phyloP scores from a whole-genome alignment of 2,113 vertebrate species.

The Coturnix japonica region DNA sequence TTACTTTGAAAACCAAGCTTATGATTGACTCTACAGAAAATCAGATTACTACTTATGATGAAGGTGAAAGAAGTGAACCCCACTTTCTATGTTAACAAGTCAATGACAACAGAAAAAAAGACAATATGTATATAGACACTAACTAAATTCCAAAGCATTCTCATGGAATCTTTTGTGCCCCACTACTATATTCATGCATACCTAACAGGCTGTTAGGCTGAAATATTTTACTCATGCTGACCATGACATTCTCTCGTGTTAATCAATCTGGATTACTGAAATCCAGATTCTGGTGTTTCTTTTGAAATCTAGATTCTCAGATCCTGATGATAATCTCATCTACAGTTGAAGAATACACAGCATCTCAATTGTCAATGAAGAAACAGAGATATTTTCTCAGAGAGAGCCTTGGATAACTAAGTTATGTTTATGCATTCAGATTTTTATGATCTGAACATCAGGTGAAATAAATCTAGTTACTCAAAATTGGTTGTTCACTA shows the following conservation, averaged over 20 bases:
- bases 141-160: not conserved
- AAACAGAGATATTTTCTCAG: not conserved
- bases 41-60: not conserved
- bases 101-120: not conserved
- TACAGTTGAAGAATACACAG: not conserved
- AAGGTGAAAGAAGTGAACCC: not conserved
- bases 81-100: not conserved
- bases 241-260: not conserved
- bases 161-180: not conserved
- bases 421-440: not conserved
- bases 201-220: not conserved
- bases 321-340: not conserved
- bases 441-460: not conserved
- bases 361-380: not conserved
- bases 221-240: not conserved
- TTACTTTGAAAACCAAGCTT: not conserved
- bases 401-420: not conserved
- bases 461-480: not conserved
- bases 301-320: not conserved
- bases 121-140: not conserved
- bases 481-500: not conserved
- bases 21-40: not conserved
- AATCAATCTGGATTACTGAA: too few species aligned
- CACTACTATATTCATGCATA: not conserved
- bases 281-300: not conserved